These are phyloP conservation scores for Volucella zonaria DNA, from an alignment of 2,888 invertebrate species.

Conservation along the genomic window DNA sequence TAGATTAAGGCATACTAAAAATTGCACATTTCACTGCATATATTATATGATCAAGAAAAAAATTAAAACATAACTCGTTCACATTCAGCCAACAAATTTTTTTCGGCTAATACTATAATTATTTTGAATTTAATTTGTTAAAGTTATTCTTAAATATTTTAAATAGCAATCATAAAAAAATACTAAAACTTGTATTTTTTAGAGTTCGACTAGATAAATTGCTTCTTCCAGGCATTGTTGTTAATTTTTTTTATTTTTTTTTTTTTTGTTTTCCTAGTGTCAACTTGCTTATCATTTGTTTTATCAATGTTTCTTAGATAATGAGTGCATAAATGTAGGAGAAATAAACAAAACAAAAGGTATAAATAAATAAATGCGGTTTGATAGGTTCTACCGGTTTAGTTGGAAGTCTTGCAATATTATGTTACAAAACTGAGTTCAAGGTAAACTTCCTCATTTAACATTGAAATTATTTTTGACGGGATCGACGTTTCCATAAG, in stretches of 20 bases:
- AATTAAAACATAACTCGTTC: no score
- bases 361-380: not conserved
- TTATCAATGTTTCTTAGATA: slow-evolving; percentile 18
- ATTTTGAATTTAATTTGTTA: not conserved
- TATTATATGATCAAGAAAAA: no score
- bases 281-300: slow-evolving; percentile 19
- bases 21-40: slow-evolving; percentile 31
- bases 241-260: not conserved
- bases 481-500: not conserved
- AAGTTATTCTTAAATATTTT: slow-evolving; percentile 1
- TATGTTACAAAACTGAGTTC: slow-evolving; percentile 17
- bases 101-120: not conserved
- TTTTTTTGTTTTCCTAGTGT: not conserved
- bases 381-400: slow-evolving; percentile 1
- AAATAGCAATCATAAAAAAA: not conserved
- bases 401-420: not conserved
- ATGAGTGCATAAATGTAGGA: not conserved
- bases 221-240: not conserved
- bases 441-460: not conserved
- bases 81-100: no score
- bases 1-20: slow-evolving; percentile 29
- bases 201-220: slow-evolving; percentile 11
- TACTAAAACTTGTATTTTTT: not conserved
- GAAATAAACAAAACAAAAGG: not conserved
- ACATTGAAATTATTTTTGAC: slow-evolving; percentile 2